These are phyloP conservation scores for Oxygymnocypris stewartii DNA, from an alignment of 2,113 vertebrate genomes.

Conservation along the genomic window DNA sequence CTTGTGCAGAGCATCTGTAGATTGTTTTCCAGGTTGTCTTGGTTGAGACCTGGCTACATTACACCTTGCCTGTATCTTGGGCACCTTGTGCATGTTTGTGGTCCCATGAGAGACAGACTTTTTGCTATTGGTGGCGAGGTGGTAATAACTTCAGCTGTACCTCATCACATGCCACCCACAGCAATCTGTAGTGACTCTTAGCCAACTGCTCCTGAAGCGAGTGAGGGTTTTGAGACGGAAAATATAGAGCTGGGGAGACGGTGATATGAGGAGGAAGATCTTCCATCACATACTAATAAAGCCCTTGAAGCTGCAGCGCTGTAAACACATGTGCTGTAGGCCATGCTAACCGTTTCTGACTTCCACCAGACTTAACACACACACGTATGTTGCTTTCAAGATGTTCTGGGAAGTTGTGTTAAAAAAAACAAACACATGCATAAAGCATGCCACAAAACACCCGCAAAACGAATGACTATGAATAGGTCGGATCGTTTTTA, in stretches of 20 bases:
- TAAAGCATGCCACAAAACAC: too few species aligned
- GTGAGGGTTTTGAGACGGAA: not conserved
- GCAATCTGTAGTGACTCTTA: slow-evolving; percentile 15
- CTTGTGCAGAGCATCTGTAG: not conserved
- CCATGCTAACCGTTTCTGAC: not conserved
- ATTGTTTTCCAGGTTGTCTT: not conserved
- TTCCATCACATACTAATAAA: slow-evolving; percentile 20
- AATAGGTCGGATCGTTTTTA: too few species aligned
- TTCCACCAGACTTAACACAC: not conserved
- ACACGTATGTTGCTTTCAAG: not conserved
- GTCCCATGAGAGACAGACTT: slow-evolving; percentile 6
- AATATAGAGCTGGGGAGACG: not conserved
- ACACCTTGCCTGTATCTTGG: not conserved
- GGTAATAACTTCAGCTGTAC: slow-evolving; percentile 14
- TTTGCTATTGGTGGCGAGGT: not conserved
- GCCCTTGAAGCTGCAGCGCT: slow-evolving; percentile 5
- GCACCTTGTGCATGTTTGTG: not conserved
- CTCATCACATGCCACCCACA: slow-evolving; percentile 2
- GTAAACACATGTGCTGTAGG: not conserved
- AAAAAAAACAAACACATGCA: too few species aligned
- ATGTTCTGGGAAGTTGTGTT: not conserved
- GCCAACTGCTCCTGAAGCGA: slow-evolving; percentile 7
- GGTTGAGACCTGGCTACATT: not conserved
- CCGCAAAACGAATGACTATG: too few species aligned
- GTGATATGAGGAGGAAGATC: not conserved